These are phyloP conservation scores for Microplitis manilae DNA, from an alignment of 2,888 invertebrate species.

Conservation along the genomic window DNA sequence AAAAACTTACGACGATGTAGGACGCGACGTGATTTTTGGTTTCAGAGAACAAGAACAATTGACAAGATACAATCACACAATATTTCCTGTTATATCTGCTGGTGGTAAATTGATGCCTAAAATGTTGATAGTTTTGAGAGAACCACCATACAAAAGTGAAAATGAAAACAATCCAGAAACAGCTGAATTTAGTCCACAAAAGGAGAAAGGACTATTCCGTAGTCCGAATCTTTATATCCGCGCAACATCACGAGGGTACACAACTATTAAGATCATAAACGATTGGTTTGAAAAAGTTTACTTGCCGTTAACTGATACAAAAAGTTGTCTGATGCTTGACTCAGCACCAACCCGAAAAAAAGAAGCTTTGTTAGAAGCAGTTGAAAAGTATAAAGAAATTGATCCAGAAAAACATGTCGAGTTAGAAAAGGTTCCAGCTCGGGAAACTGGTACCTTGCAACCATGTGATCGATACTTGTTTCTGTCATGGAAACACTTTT, in stretches of 20 bases:
- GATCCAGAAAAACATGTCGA: neutral
- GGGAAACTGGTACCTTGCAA: neutral
- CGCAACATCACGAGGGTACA: neutral
- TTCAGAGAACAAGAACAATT: neutral
- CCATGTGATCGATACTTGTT: neutral
- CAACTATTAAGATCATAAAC: neutral
- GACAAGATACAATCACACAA: neutral
- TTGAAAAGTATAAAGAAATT: neutral
- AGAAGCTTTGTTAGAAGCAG: neutral
- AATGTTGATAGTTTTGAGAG: neutral
- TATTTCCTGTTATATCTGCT: neutral
- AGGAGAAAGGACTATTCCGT: neutral
- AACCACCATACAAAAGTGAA: neutral
- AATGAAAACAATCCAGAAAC: too few species aligned
- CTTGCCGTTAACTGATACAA: neutral
- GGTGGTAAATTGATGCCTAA: neutral
- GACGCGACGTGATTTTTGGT: neutral
- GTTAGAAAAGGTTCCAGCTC: neutral
- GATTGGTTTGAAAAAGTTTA: neutral
- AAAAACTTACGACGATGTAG: neutral
- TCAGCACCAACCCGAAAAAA: neutral
- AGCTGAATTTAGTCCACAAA: neutral
- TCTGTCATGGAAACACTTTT: neutral
- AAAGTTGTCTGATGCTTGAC: neutral
- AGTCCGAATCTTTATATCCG: neutral